A percentile compares a stretch with the other conserved stretches of the same genome.
Conservation (phyloP, 1,140 invertebrate species). For the Manduca sexta region DNA sequence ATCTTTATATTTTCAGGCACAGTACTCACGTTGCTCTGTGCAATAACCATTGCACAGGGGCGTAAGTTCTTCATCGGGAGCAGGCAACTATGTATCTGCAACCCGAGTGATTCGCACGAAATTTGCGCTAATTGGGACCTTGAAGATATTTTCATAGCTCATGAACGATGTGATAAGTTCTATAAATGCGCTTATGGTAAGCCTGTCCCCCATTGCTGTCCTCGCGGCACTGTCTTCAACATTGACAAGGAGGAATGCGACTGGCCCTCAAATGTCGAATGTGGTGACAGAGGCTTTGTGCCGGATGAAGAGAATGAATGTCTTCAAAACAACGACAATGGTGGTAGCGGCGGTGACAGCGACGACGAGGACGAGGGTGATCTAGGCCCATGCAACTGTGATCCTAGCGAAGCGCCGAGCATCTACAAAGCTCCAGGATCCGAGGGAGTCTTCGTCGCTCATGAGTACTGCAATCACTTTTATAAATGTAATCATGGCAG, state of each 20-base stretch:
- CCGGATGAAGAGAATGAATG: too few relatives aligned
- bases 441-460: conserved; percentile 23
- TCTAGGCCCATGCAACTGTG: conserved; percentile 14
- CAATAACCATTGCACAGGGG: conserved; percentile 23
- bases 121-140: background rate
- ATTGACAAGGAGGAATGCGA: conserved; percentile 72
- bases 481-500: conserved; percentile 28
- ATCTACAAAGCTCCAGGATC: conserved; percentile 24
- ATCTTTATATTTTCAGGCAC: conserved; percentile 37
- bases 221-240: conserved; percentile 69
- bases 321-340: too few relatives aligned
- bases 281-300: conserved; percentile 7
- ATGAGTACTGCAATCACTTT: conserved; percentile 36
- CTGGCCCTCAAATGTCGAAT: conserved; percentile 55
- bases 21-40: conserved; percentile 37
- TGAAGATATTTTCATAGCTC: conserved; percentile 1
- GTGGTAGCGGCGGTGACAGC: too few relatives aligned
- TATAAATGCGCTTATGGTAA: conserved; percentile 17
- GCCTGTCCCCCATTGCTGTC: conserved; percentile 45
- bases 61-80: conserved; percentile 5
- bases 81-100: background rate
- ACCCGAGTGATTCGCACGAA: background rate
- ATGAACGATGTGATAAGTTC: conserved; percentile 18
- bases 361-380: too few relatives aligned
- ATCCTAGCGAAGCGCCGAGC: conserved; percentile 23